Percentiles rank a stretch among this genome's conserved stretches.
phyloP scores from a whole-genome alignment of 2,888 invertebrate genomes.

The Epiblema foenella region DNA sequence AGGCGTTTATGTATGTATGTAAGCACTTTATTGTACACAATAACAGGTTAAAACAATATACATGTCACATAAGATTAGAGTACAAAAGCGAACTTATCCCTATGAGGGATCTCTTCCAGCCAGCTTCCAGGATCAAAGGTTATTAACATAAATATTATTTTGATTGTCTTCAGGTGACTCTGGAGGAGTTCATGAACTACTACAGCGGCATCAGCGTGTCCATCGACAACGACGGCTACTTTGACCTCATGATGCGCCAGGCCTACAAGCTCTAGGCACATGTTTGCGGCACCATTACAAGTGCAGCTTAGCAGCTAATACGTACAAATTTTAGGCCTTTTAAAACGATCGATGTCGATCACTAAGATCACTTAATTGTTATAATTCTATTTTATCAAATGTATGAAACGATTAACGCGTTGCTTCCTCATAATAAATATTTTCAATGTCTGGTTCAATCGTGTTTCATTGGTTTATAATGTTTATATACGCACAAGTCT shows the following conservation, averaged over 20 bases:
- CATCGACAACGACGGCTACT: constrained; percentile 96
- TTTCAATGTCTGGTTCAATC: neutral
- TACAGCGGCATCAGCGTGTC: constrained; percentile 97
- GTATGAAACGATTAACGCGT: neutral
- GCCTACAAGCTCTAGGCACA: constrained; percentile 91
- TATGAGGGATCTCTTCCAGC: no score
- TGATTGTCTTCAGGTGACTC: constrained; percentile 89
- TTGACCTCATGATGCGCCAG: constrained; percentile 97
- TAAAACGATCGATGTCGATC: neutral
- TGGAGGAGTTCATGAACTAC: constrained; percentile 97
- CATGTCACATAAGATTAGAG: no score
- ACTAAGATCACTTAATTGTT: neutral
- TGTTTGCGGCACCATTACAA: constrained; percentile 9
- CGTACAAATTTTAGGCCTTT: constrained; percentile 17
- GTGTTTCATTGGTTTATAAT: no score
- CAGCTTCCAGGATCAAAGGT: no score
- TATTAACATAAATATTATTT: neutral
- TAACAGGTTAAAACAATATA: no score
- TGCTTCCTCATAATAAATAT: neutral
- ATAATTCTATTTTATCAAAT: neutral
- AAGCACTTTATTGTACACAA: no score
- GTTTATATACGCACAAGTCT: no score
- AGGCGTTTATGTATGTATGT: no score
- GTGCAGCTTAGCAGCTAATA: neutral
- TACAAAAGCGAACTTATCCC: no score